These are phyloP conservation scores for Turnix velox DNA, from an alignment of 2,113 vertebrate genomes.

Conservation along the genomic window DNA sequence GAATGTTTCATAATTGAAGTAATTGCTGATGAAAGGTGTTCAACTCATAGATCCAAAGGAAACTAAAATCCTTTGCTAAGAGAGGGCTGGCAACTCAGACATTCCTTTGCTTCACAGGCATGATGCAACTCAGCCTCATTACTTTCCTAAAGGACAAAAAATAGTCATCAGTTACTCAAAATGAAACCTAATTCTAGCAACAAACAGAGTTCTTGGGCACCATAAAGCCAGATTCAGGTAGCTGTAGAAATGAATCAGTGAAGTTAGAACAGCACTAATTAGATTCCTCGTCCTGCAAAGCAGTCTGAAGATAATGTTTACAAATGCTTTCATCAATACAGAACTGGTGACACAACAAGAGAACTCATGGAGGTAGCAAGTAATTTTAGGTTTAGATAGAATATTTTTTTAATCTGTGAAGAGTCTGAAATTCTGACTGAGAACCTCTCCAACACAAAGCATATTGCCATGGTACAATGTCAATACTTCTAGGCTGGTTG, in stretches of 20 bases:
- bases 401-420: neutral
- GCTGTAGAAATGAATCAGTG: neutral
- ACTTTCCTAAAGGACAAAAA: neutral
- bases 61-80: neutral
- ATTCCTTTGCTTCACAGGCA: neutral
- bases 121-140: neutral
- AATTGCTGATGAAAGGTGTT: neutral
- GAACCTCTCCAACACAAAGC: neutral
- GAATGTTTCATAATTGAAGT: neutral
- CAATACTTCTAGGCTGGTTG: neutral
- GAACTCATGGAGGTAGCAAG: neutral
- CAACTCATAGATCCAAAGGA: neutral
- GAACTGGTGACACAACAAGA: neutral
- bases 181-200: neutral
- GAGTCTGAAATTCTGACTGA: neutral
- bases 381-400: neutral
- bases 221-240: neutral
- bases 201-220: neutral
- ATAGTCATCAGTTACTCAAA: neutral
- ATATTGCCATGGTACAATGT: neutral
- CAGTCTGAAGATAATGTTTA: neutral
- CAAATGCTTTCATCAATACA: neutral
- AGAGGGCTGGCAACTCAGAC: neutral
- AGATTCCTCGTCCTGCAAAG: neutral
- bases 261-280: neutral